phyloP scores from a whole-genome alignment of 2,113 vertebrate genomes.

The Antechinus stuartii region DNA sequence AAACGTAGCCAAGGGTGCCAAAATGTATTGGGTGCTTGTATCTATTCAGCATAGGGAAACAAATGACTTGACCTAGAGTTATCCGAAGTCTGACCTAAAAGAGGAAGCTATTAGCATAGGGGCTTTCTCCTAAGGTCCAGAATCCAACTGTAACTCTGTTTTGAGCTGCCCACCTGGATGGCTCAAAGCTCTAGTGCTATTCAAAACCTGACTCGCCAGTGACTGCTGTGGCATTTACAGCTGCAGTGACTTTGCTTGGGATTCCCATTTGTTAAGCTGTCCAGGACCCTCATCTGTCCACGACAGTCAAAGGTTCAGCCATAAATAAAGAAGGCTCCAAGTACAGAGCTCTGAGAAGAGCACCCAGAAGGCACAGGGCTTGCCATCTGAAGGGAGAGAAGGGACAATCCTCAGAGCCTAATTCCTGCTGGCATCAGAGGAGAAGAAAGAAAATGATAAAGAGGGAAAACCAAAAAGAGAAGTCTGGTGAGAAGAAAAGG shows the following conservation, averaged over 20 bases:
- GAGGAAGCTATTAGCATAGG: neutral
- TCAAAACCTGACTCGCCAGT: neutral
- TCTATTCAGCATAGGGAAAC: conserved; percentile 42
- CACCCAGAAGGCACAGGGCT: neutral
- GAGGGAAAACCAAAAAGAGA: neutral
- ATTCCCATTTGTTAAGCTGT: conserved; percentile 19
- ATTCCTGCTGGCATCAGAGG: neutral
- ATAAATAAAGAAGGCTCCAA: neutral
- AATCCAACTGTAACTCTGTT: neutral
- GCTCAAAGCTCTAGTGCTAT: neutral
- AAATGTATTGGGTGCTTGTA: neutral
- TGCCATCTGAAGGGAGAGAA: neutral
- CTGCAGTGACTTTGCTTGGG: neutral
- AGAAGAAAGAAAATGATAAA: no score
- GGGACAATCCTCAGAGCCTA: neutral
- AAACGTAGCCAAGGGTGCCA: neutral
- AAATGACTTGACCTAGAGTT: neutral
- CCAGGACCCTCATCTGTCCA: conserved; percentile 1
- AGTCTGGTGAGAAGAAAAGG: neutral
- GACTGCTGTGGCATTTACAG: neutral
- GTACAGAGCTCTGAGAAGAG: conserved; percentile 17
- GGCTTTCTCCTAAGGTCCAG: neutral
- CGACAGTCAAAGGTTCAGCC: conserved; percentile 21
- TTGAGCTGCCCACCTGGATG: neutral
- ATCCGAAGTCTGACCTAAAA: neutral